phyloP scores from a whole-genome alignment of 2,888 invertebrate species.

The Zele albiditarsus region DNA sequence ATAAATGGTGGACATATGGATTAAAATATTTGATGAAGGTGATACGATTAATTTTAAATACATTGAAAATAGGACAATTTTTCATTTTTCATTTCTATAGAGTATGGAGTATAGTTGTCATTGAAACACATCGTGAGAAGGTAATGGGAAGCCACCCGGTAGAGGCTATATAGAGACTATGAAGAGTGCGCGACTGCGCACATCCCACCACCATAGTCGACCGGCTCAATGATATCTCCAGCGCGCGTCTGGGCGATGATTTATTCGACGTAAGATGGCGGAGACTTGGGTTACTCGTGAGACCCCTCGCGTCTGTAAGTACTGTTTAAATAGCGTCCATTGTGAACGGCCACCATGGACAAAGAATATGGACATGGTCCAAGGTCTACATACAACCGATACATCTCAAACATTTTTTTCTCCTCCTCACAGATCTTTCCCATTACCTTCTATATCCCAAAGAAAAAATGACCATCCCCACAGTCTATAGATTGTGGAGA shows the following conservation, averaged over 20 bases:
- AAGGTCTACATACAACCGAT: slow-evolving; percentile 52
- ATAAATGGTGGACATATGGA: slow-evolving; percentile 55
- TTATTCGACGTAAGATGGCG: slow-evolving; percentile 71
- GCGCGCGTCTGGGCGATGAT: slow-evolving; percentile 67
- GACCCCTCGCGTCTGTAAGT: background rate
- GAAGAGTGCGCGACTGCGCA: slow-evolving; percentile 11
- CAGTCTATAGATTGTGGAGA: no score
- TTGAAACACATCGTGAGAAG: background rate
- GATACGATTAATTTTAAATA: no score
- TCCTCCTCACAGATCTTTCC: no score
- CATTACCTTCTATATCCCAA: no score
- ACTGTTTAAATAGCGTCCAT: slow-evolving; percentile 70
- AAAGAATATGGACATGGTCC: slow-evolving; percentile 68
- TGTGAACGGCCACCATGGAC: slow-evolving; percentile 54
- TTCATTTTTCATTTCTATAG: no score
- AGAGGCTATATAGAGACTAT: background rate
- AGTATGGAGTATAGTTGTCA: background rate
- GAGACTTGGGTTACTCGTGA: slow-evolving; percentile 56
- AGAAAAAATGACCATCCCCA: background rate
- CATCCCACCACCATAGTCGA: slow-evolving; percentile 1
- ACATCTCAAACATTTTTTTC: slow-evolving; percentile 19
- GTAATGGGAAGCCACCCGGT: slow-evolving; percentile 18
- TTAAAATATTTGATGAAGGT: background rate
- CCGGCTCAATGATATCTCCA: slow-evolving; percentile 68
- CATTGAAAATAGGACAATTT: no score